phyloP scores from a whole-genome alignment of 1,140 invertebrate genomes.

The Drosophila bifasciata region DNA sequence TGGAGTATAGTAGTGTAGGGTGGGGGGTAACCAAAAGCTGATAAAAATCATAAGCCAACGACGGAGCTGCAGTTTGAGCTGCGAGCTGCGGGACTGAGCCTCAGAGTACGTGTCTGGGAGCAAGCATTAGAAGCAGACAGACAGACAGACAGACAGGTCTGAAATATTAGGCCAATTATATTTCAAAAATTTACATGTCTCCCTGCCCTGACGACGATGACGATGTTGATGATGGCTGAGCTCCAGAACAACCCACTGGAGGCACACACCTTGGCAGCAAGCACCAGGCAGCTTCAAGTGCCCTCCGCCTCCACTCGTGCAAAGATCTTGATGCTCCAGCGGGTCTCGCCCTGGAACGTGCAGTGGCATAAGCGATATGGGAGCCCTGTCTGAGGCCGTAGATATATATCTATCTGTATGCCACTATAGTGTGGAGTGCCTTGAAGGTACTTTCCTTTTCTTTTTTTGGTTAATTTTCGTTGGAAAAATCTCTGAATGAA shows the following conservation, averaged over 20 bases:
- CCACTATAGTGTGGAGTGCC: constrained; percentile 44
- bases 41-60: constrained; percentile 71
- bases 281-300: constrained; percentile 52
- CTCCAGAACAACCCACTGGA: constrained; percentile 16
- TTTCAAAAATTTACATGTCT: constrained; percentile 72
- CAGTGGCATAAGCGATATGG: constrained; percentile 57
- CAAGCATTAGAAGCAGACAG: constrained; percentile 30
- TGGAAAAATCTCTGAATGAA: constrained; percentile 28
- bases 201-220: constrained; percentile 11
- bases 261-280: background rate
- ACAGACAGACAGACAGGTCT: constrained; percentile 35
- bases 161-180: constrained; percentile 79
- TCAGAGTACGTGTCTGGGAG: constrained; percentile 57
- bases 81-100: background rate
- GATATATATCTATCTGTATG: constrained; percentile 41
- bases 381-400: constrained; percentile 16
- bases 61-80: constrained; percentile 17
- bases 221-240: constrained; percentile 43
- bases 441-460: constrained; percentile 18
- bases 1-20: constrained; percentile 17
- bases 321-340: constrained; percentile 59
- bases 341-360: constrained; percentile 56
- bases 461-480: constrained; percentile 26
- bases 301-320: constrained; percentile 24
- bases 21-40: constrained; percentile 5